These are phyloP conservation scores for Sciurus niger DNA, from an alignment of 2,113 vertebrate species.

Conservation along the genomic window DNA sequence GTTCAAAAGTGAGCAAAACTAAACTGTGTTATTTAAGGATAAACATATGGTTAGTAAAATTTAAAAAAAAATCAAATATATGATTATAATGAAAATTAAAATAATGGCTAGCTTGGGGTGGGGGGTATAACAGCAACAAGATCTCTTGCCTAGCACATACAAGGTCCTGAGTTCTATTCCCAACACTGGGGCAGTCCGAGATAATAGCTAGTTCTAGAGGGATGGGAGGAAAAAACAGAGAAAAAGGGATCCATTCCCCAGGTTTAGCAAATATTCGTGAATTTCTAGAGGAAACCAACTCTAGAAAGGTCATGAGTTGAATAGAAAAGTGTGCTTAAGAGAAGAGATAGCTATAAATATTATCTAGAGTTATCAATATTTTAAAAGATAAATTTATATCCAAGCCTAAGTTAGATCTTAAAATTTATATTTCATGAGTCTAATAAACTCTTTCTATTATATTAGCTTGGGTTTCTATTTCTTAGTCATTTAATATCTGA, in stretches of 20 bases:
- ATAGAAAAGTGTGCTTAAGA: background rate
- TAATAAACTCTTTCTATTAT: too few relatives aligned
- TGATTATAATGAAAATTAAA: background rate
- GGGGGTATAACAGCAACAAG: too few relatives aligned
- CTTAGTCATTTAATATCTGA: background rate
- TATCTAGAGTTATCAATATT: background rate
- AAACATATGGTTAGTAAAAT: background rate
- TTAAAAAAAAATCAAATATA: background rate
- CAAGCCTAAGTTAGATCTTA: background rate
- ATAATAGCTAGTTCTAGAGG: background rate
- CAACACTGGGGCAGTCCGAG: background rate
- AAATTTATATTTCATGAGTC: too few relatives aligned
- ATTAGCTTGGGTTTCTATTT: too few relatives aligned
- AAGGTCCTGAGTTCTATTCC: too few relatives aligned
- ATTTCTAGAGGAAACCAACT: background rate
- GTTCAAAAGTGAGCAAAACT: background rate
- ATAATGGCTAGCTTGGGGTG: background rate
- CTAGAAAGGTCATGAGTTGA: background rate
- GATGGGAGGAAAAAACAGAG: background rate
- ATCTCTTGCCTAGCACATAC: too few relatives aligned
- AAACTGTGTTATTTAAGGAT: constrained; percentile 25
- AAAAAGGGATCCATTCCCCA: background rate
- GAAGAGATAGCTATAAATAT: background rate
- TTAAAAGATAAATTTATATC: constrained; percentile 29
- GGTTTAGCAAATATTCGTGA: background rate